Percentiles rank a stretch among this genome's conserved stretches.
These are phyloP conservation scores for Andrena flavipes DNA, from an alignment of 2,888 invertebrate species.

Conservation along the genomic window DNA sequence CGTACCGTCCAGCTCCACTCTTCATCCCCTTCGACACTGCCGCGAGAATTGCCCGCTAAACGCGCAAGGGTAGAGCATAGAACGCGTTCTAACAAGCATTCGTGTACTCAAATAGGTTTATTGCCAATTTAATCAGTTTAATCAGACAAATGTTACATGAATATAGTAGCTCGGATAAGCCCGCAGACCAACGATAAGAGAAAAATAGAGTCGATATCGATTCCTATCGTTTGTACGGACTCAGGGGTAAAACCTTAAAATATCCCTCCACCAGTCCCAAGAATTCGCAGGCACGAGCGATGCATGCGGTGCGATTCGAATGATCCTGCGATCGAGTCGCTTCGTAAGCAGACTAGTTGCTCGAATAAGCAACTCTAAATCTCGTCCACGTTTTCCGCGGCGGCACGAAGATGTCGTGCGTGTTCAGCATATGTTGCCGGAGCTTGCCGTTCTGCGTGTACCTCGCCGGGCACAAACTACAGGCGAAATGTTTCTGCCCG, in stretches of 20 bases:
- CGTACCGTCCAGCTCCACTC: not conserved
- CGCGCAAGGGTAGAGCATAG: too few species aligned
- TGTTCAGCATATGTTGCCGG: conserved; percentile 70
- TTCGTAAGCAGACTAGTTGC: too few species aligned
- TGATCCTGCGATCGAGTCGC: too few species aligned
- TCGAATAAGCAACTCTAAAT: not conserved
- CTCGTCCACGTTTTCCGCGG: conserved; percentile 61
- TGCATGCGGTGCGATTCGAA: too few species aligned
- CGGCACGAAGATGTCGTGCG: conserved; percentile 71
- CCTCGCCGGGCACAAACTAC: conserved; percentile 67
- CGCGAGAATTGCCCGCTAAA: too few species aligned
- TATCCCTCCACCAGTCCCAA: too few species aligned
- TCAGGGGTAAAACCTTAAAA: too few species aligned
- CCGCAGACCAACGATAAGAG: not conserved
- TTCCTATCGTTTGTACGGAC: not conserved
- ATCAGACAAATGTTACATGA: conserved; percentile 11
- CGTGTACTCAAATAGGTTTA: conserved; percentile 13
- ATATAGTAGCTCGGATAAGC: not conserved
- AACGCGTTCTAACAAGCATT: not conserved
- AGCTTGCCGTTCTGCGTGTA: conserved; percentile 72
- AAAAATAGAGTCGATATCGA: conserved; percentile 10
- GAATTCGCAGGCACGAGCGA: too few species aligned
- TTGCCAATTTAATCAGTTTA: not conserved
- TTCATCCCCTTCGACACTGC: too few species aligned
- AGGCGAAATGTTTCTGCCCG: conserved; percentile 66